Base-by-base conservation (phyloP, 2,888 invertebrate genomes). In the Osmoderma eremita region DNA sequence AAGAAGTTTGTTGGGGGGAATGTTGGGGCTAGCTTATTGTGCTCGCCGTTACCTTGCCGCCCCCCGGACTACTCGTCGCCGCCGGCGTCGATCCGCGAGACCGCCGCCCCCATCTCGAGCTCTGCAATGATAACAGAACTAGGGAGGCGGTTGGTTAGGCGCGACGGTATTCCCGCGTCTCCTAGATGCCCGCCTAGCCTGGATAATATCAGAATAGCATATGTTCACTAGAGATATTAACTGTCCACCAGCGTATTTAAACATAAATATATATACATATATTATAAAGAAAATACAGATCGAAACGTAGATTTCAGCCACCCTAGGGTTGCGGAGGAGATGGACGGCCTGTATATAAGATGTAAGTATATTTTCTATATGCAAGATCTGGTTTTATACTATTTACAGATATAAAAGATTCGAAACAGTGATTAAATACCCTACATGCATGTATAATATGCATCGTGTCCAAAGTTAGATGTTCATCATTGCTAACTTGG, bases 31-130 rank as follows among this genome's bases (percentile, higher is more conserved):
- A 85, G 85, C 85, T 85, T 84, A 56, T 42, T 42, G 85, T 84
- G 84, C 84, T 85, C 85, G 85, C 85, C 84, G 85, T 85, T 86
- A 86, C 85, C 85, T 85, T 85, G 83, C 85, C 85, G 84, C 85
- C 53, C 50, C 15, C 24, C 36, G 24, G 15, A 15, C 30, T 86
- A 86, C 85, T 86, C 13, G 13, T 15, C 13, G 24, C 10, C 24
- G 38, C 12, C 10, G 38, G 15, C 8, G 38, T 39, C 38, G 36
- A 12, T 17, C 10, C 36, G 38, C 12, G 38, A 36, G n/a, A 38
- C 56, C 51, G 73, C 75, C 75, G 76, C 76, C 80, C 79, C 78
- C 81, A 81, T 81, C 79, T 77, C 78, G 84, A 84, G 84, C 84
- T 86, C 86, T 86, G 86, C 81, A 86, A 86, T 84, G 84, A 85